Conservation (phyloP, 2,113 vertebrate genomes). For the Cyrtonyx montezumae region DNA sequence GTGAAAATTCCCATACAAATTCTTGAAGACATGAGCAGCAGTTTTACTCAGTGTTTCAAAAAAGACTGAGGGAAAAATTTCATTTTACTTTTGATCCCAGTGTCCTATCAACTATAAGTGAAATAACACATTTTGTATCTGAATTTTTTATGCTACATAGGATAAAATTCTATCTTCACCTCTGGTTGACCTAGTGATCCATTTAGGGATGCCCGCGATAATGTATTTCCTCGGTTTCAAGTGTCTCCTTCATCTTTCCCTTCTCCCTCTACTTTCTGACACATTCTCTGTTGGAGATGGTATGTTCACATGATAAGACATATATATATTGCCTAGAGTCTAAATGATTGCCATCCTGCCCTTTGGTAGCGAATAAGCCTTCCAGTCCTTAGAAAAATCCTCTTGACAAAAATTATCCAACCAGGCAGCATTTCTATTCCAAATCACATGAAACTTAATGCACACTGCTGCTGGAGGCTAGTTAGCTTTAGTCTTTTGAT, state of each 20-base stretch:
- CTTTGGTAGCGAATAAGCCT: background rate
- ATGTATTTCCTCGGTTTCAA: background rate
- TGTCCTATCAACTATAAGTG: background rate
- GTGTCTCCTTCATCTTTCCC: background rate
- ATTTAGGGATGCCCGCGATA: background rate
- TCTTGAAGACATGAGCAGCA: background rate
- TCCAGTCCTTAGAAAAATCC: background rate
- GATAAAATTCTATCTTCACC: background rate
- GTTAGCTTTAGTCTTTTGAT: slow-evolving; percentile 20
- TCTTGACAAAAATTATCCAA: background rate
- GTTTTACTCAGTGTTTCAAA: background rate
- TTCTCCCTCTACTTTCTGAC: background rate
- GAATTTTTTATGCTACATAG: background rate
- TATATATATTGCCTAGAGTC: background rate
- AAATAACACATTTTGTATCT: background rate
- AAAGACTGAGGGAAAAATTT: background rate
- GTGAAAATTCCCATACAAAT: background rate
- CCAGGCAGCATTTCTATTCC: background rate
- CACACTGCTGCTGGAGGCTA: slow-evolving; percentile 8
- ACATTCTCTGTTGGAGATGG: background rate
- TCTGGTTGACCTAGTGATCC: background rate
- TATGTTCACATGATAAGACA: background rate
- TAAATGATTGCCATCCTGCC: background rate
- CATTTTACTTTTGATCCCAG: background rate
- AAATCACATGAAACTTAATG: slow-evolving; percentile 2